Conservation (phyloP, 2,797 vertebrate genomes). For the Botia kubotai region DNA sequence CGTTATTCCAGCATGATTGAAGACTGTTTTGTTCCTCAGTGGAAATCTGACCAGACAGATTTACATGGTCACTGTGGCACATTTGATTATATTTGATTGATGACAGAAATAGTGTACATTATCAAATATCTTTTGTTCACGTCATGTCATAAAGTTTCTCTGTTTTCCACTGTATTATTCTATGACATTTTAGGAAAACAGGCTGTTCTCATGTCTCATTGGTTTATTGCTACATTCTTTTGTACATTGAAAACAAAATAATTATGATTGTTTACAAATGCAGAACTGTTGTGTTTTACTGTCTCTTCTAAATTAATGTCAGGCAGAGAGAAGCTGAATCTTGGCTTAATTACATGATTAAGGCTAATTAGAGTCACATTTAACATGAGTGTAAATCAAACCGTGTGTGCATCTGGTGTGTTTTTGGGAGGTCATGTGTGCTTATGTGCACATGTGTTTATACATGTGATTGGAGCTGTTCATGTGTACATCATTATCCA, state of each 20-base stretch:
- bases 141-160: too few relatives aligned
- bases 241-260: background rate
- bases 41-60: too few relatives aligned
- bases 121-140: too few relatives aligned
- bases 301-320: slow-evolving; percentile 1
- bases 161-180: too few relatives aligned
- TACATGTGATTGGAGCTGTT: background rate
- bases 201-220: too few relatives aligned
- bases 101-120: too few relatives aligned
- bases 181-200: background rate
- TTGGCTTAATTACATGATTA: slow-evolving; percentile 34
- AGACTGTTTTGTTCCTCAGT: too few relatives aligned
- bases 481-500: slow-evolving; percentile 6
- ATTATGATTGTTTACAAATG: background rate
- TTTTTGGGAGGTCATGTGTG: background rate
- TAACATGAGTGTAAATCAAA: slow-evolving; percentile 37
- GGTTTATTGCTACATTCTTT: too few relatives aligned
- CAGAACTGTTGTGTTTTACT: background rate
- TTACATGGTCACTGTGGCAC: too few relatives aligned
- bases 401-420: background rate
- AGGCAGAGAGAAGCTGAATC: background rate
- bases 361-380: slow-evolving; percentile 31
- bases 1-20: too few relatives aligned
- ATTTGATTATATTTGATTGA: too few relatives aligned
- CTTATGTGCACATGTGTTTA: too few relatives aligned